Percentiles rank a stretch among this genome's conserved stretches.
Conservation (phyloP, 2,888 invertebrate genomes). For the Cantharis flavilabris region DNA sequence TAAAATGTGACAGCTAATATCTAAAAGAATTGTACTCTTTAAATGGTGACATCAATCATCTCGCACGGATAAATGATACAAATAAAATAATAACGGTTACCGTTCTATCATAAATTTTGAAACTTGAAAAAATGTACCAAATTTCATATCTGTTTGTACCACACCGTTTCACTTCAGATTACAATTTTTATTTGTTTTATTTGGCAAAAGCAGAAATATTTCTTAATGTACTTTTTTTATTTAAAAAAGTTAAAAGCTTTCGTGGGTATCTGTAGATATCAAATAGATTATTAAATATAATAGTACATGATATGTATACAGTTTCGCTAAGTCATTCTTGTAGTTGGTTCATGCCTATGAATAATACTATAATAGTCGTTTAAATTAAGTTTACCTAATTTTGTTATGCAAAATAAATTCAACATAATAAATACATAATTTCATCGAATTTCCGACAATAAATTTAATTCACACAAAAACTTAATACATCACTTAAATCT, state of each 20-base stretch:
- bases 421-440: neutral
- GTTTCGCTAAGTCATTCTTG: too few relatives aligned
- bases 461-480: neutral
- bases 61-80: neutral
- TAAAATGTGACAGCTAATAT: neutral
- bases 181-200: neutral
- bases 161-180: neutral
- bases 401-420: neutral
- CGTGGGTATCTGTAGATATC: too few relatives aligned
- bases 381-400: neutral
- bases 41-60: neutral
- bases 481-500: neutral
- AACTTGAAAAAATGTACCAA: neutral
- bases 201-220: neutral
- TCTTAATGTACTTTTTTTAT: neutral
- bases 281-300: too few relatives aligned
- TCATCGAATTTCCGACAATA: neutral
- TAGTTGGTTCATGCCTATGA: neutral
- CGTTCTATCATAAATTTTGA: neutral
- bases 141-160: neutral
- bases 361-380: neutral
- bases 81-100: neutral
- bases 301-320: too few relatives aligned
- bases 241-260: neutral
- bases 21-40: neutral